phyloP scores from a whole-genome alignment of 35 echinoderm and acorn worm species.

The Heliocidaris erythrogramma region DNA sequence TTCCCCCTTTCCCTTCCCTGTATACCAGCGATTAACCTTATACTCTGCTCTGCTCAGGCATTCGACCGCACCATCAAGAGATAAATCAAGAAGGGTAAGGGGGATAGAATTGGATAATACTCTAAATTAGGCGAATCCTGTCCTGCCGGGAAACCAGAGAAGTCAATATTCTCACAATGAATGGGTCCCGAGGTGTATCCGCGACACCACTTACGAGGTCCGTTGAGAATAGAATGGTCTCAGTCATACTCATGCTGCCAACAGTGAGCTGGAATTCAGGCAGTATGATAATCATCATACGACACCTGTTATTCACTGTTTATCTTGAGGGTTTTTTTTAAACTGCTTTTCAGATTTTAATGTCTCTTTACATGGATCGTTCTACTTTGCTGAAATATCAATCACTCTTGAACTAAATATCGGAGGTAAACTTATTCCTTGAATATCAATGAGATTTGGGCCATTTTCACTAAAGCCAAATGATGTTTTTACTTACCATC shows the following conservation, averaged over 20 bases:
- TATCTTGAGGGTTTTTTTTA: not conserved
- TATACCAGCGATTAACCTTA: not conserved
- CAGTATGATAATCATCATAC: not conserved
- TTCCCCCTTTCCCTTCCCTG: not conserved
- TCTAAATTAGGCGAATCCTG: not conserved
- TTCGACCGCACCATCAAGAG: not conserved
- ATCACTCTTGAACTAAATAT: too few species aligned
- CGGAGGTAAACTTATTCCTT: too few species aligned
- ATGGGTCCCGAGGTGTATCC: not conserved
- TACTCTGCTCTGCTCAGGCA: not conserved
- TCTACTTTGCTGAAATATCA: too few species aligned
- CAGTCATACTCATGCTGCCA: not conserved
- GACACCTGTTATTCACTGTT: not conserved
- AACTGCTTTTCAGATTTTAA: not conserved
- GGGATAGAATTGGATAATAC: slow-evolving; percentile 9
- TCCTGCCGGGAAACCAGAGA: not conserved
- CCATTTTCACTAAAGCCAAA: too few species aligned
- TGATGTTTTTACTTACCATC: too few species aligned
- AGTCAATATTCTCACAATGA: slow-evolving; percentile 18
- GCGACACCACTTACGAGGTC: not conserved
- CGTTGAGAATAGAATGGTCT: not conserved
- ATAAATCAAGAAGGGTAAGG: slow-evolving; percentile 1
- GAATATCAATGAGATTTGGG: too few species aligned
- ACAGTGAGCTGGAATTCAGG: not conserved
- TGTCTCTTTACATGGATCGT: too few species aligned